These are phyloP conservation scores for Orthonychiurus folsomi DNA, from an alignment of 2,888 invertebrate species.

Conservation along the genomic window DNA sequence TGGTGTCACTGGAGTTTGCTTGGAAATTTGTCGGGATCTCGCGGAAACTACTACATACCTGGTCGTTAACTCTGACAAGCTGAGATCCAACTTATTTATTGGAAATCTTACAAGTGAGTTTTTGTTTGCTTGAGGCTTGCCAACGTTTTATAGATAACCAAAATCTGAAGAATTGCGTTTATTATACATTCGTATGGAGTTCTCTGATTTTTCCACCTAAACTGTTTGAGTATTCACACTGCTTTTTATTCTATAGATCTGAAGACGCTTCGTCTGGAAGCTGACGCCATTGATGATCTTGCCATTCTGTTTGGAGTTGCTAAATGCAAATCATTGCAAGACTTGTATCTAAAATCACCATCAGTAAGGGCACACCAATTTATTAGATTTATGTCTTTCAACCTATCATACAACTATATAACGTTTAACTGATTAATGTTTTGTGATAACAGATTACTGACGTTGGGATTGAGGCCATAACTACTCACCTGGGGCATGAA, in stretches of 20 bases:
- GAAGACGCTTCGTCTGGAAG: slow-evolving; percentile 5
- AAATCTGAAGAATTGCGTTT: too few relatives aligned
- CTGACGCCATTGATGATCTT: not conserved
- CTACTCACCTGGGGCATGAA: not conserved
- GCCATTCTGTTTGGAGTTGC: not conserved
- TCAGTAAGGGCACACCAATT: too few relatives aligned
- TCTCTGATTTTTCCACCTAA: too few relatives aligned
- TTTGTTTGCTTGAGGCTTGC: too few relatives aligned
- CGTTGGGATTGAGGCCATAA: not conserved
- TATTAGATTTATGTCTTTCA: too few relatives aligned
- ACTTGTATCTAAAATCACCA: slow-evolving; percentile 4
- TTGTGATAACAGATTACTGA: not conserved
- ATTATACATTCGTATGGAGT: too few relatives aligned
- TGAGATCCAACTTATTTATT: not conserved
- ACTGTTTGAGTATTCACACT: too few relatives aligned
- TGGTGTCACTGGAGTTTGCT: not conserved
- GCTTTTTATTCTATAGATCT: not conserved
- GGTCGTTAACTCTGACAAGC: not conserved
- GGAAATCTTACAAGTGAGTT: slow-evolving; percentile 5
- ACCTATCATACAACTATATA: too few relatives aligned
- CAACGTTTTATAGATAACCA: too few relatives aligned
- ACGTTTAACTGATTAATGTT: too few relatives aligned
- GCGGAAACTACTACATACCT: slow-evolving; percentile 4
- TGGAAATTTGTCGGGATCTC: slow-evolving; percentile 4
- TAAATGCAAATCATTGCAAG: not conserved